Evolutionary conservation across 1,140 invertebrate genomes (phyloP).

Genomic region (Drosophila santomea): DNA sequence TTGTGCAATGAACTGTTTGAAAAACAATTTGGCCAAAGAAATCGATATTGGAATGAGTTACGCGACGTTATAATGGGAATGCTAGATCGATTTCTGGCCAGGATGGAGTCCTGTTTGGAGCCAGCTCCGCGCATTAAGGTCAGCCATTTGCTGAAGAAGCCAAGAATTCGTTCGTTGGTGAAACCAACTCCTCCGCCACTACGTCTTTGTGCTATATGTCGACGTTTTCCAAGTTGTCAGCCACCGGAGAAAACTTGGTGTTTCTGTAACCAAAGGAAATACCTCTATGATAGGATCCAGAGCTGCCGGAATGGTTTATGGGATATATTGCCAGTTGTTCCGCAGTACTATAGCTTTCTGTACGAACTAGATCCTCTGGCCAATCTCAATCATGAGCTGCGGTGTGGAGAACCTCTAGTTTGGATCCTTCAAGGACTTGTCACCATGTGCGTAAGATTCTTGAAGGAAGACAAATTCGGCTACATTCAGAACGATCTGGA

Average conservation of each 20-base stretch:
- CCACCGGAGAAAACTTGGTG: not conserved
- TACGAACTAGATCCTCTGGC: not conserved
- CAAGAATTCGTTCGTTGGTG: not conserved
- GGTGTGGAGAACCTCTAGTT: constrained; percentile 5
- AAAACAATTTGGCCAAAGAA: not conserved
- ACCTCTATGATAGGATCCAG: not conserved
- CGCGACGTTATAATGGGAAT: constrained; percentile 6
- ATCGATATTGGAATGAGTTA: constrained; percentile 17
- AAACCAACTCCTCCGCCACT: not conserved
- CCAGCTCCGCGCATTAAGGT: not conserved
- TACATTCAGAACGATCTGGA: constrained; percentile 14
- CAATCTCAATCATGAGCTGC: constrained; percentile 24
- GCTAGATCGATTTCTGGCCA: constrained; percentile 8
- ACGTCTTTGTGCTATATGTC: not conserved
- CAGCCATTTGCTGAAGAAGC: not conserved
- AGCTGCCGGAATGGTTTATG: no score
- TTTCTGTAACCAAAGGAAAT: not conserved
- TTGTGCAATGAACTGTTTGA: not conserved
- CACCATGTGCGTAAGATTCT: constrained; percentile 35
- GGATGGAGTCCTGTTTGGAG: constrained; percentile 1
- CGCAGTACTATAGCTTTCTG: not conserved
- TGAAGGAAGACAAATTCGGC: constrained; percentile 10
- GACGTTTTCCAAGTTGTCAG: not conserved
- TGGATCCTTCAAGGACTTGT: constrained; percentile 48
- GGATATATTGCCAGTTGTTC: not conserved